Base-by-base conservation (phyloP, 2,797 vertebrate species). In the Eospalax fontanierii region DNA sequence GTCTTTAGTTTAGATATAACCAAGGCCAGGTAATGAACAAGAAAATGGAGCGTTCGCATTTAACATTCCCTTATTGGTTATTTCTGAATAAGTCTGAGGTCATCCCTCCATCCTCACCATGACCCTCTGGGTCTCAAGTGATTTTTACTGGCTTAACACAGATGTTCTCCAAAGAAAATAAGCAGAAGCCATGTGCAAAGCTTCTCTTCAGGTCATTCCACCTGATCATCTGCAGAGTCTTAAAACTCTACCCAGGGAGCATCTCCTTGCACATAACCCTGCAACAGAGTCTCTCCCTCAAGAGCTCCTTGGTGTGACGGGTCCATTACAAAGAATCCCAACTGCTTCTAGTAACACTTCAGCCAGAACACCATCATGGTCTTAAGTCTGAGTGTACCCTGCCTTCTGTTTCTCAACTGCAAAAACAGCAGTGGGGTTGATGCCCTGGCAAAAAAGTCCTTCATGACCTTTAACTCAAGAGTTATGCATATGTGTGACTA, bases 401-500 rank as follows among this genome's bases (percentile, higher is more conserved):
- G 57, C 70, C 57, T 80, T 66, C 82, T 21, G 22, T 30, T 82
- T 78, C 87, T 81, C 28, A 50, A 30, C 9, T 66, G 68, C 40
- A 46, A 59, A 87, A 71, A 46, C 28, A 89, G 46, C 16, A 40
- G 70, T n/a, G 2, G 8, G 26, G n/a, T n/a, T n/a, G n/a, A n/a
- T 28, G 46, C 59, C 30, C 1, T 26, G 74, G 46, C 28, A n/a
- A 24, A 73, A 40, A 50, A 50, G 10, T 16, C 75, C 63, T 73
- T 43, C 12, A 3, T 73, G 43, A 24, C 15, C 70, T 82, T 74
- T 74, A 65, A 57, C 54, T 86, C 54, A 75, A n/a, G 59, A 68
- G 22, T 0, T 21, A 57, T 18, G 5, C 11, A 38, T 21, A 46
- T 0, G 22, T 0, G 4, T 21, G 7, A 81, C 0, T 5, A 71